Evolutionary conservation across 1,140 invertebrate genomes (phyloP).

Genomic region (Heterodera schachtii): DNA sequence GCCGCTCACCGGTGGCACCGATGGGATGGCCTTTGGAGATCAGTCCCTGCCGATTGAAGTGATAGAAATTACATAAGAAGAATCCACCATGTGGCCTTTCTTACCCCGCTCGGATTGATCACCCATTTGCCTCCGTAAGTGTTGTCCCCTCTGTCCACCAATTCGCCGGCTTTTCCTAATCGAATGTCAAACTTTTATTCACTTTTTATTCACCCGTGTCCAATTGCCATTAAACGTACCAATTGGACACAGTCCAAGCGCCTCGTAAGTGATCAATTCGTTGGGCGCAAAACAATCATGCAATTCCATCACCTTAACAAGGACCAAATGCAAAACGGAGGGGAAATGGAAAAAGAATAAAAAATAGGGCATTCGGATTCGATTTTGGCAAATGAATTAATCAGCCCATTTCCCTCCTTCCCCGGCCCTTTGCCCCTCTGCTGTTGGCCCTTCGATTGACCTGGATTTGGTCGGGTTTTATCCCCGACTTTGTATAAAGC

Average conservation of each 20-base stretch:
- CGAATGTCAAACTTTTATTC: conserved; percentile 13
- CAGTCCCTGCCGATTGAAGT: conserved; percentile 72
- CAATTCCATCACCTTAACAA: conserved; percentile 81
- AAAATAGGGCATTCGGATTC: no score
- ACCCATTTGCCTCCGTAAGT: conserved; percentile 97
- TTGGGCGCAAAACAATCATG: conserved; percentile 99
- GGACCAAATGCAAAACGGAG: no score
- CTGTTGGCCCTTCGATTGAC: not conserved
- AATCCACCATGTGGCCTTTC: conserved; percentile 14
- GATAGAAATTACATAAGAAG: not conserved
- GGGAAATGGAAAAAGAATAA: not conserved
- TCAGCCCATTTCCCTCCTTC: no score
- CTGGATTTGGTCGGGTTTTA: conserved; percentile 61
- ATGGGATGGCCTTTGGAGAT: conserved; percentile 98
- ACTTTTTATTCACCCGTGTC: not conserved
- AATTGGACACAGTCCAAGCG: conserved; percentile 84
- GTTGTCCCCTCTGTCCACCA: conserved; percentile 90
- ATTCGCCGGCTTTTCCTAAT: conserved; percentile 77
- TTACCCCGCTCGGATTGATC: conserved; percentile 86
- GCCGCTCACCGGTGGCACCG: conserved; percentile 79
- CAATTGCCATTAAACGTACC: conserved; percentile 65
- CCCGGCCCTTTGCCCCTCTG: not conserved
- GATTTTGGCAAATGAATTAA: no score
- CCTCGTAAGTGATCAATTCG: conserved; percentile 96
- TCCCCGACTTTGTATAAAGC: conserved; percentile 77